phyloP scores from a whole-genome alignment of 2,797 vertebrate species.

The Pyrocephalus nanus region DNA sequence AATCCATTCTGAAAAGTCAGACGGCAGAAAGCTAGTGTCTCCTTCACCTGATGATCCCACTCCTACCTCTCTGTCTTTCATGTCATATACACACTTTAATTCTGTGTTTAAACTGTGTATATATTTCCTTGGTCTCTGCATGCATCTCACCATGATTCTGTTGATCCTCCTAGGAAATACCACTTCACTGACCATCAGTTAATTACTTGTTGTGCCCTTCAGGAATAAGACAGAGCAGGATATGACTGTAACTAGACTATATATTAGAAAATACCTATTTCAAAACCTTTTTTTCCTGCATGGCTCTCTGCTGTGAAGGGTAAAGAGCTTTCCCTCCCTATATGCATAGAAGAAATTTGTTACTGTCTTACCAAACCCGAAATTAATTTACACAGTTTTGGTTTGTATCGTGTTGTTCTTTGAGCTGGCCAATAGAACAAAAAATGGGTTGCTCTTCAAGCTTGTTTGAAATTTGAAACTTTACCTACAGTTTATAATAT shows the following conservation, averaged over 20 bases:
- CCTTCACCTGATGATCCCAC: neutral
- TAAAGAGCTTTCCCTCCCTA: neutral
- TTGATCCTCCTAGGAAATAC: neutral
- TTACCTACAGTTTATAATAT: neutral
- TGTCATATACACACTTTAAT: neutral
- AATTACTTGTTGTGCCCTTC: neutral
- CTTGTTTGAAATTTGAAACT: neutral
- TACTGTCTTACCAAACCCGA: neutral
- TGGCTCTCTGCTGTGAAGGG: neutral
- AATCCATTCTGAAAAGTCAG: neutral
- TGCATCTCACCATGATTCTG: neutral
- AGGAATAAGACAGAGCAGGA: neutral
- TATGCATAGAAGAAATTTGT: neutral
- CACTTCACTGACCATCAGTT: neutral
- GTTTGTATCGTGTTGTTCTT: neutral
- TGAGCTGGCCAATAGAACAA: neutral
- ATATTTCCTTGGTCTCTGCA: neutral
- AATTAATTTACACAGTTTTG: neutral
- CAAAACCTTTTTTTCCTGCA: neutral
- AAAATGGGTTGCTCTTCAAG: neutral
- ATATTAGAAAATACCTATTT: neutral
- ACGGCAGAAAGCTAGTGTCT: neutral
- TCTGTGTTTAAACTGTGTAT: neutral
- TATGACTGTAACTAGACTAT: neutral
- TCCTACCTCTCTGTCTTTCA: neutral